Conservation (phyloP, 2,113 vertebrate genomes). For the Fregata magnificens region DNA sequence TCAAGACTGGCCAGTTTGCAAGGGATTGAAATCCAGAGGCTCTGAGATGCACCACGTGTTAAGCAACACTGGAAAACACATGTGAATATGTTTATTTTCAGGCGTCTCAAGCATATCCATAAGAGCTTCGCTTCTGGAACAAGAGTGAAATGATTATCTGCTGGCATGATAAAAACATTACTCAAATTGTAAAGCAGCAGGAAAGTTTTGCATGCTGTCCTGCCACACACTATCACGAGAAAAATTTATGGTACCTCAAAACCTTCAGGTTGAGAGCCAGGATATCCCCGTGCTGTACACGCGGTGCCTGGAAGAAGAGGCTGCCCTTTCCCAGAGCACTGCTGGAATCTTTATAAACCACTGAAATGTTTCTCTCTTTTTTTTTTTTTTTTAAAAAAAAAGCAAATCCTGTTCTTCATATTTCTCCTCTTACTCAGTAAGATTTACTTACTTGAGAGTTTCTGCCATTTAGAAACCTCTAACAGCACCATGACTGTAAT, state of each 20-base stretch:
- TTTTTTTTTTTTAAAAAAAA: neutral
- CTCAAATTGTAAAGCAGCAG: neutral
- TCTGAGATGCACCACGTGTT: neutral
- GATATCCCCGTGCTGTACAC: neutral
- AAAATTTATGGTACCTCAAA: neutral
- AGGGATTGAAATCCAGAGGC: neutral
- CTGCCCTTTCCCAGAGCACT: neutral
- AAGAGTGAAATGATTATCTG: neutral
- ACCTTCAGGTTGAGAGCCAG: neutral
- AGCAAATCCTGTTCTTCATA: neutral
- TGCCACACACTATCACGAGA: neutral
- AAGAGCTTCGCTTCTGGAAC: neutral
- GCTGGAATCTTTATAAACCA: slow-evolving; percentile 18
- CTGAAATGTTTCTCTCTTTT: neutral
- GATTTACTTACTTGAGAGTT: neutral
- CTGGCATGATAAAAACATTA: neutral
- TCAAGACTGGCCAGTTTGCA: neutral
- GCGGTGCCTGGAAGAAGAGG: neutral
- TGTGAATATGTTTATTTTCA: neutral
- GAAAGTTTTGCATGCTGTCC: neutral
- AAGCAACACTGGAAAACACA: neutral
- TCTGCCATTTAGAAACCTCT: neutral
- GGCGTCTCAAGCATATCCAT: neutral
- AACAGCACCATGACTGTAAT: rapidly evolving
- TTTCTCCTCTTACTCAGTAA: slow-evolving; percentile 7